A percentile compares a stretch with the other conserved stretches of the same genome.
These are phyloP conservation scores for Corapipo altera DNA, from an alignment of 2,113 vertebrate species.

Conservation along the genomic window DNA sequence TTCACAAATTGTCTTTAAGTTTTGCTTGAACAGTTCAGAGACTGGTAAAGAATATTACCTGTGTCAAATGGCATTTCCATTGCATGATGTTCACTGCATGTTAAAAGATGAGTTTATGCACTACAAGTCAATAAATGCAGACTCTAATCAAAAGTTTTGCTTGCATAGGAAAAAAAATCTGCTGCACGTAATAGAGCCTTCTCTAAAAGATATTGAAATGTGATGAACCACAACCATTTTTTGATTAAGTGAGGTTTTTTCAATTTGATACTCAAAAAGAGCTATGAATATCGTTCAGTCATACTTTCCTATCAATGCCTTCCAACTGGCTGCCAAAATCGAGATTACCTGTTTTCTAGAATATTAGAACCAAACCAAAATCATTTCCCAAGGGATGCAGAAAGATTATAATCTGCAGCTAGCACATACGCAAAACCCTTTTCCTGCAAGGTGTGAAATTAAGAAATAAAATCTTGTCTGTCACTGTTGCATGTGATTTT, in stretches of 20 bases:
- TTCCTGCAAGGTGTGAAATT: conserved; percentile 35
- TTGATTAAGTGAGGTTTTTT: conserved; percentile 72
- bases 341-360: conserved; percentile 57
- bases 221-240: conserved; percentile 70
- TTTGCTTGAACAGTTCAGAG: conserved; percentile 7
- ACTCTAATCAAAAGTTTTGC: conserved; percentile 70
- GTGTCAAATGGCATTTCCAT: conserved; percentile 30
- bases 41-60: background rate
- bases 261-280: conserved; percentile 73
- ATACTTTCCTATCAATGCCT: conserved; percentile 58
- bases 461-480: conserved; percentile 47
- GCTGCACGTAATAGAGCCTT: conserved; percentile 54
- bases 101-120: conserved; percentile 42
- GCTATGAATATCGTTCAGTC: conserved; percentile 72
- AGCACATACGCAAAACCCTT: conserved; percentile 4
- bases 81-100: background rate
- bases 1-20: background rate
- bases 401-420: conserved; percentile 59
- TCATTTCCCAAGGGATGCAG: background rate
- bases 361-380: conserved; percentile 35
- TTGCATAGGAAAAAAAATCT: conserved; percentile 39
- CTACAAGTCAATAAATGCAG: conserved; percentile 57
- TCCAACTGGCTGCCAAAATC: conserved; percentile 51
- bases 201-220: conserved; percentile 71
- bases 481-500: background rate